Conservation (phyloP, 2,113 vertebrate species). For the Helogale parvula region DNA sequence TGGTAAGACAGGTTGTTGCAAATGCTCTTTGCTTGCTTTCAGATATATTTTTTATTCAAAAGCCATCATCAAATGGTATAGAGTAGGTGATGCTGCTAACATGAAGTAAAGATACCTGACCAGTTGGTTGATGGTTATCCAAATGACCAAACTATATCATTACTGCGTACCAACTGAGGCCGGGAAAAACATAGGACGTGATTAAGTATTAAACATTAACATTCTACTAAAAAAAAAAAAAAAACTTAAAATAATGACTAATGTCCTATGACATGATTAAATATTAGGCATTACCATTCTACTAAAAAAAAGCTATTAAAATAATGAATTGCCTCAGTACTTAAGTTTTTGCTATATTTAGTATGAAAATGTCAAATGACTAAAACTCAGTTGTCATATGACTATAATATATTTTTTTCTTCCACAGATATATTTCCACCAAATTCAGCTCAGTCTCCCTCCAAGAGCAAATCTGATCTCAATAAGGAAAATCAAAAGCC, state of each 20-base stretch:
- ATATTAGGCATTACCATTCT: conserved; percentile 36
- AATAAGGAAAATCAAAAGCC: conserved; percentile 97
- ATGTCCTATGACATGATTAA: conserved; percentile 11
- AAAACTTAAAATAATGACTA: conserved; percentile 13
- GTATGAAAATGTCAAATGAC: conserved; percentile 13
- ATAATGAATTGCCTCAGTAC: conserved; percentile 23
- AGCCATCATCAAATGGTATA: not conserved
- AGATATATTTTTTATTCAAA: conserved; percentile 46
- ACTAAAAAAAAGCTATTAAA: not conserved
- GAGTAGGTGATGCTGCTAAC: conserved; percentile 1
- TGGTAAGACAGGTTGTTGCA: conserved; percentile 18
- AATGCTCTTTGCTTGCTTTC: not conserved
- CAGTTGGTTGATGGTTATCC: not conserved
- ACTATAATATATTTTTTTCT: conserved; percentile 71
- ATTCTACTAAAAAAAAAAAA: conserved; percentile 7
- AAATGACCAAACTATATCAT: not conserved
- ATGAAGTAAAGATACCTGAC: not conserved
- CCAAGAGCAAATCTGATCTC: conserved; percentile 85
- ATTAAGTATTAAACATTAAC: conserved; percentile 32
- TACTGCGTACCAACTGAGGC: not conserved
- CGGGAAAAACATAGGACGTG: not conserved
- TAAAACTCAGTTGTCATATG: not conserved
- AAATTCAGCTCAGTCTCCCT: conserved; percentile 71
- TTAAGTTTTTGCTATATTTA: conserved; percentile 34
- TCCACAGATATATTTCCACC: conserved; percentile 80